Evolutionary conservation across 2,113 vertebrate species (phyloP).

Genomic region (Corythornis cristatus): DNA sequence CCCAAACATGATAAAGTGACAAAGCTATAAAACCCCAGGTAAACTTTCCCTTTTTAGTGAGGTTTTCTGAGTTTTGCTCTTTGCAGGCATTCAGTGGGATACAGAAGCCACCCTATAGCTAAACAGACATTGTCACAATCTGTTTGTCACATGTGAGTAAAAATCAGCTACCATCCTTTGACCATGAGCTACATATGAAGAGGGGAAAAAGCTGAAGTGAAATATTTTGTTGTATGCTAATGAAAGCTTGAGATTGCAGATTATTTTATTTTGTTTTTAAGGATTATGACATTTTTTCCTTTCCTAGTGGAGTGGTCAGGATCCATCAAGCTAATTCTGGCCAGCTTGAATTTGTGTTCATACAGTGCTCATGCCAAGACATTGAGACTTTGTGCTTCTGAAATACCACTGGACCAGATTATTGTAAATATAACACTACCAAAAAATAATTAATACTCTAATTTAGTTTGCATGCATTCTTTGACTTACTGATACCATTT

Average conservation of each 20-base stretch:
- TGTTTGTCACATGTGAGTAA: background rate
- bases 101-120: background rate
- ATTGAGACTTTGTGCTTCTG: background rate
- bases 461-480: background rate
- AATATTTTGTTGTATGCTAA: background rate
- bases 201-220: background rate
- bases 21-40: background rate
- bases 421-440: background rate
- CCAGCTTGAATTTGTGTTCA: background rate
- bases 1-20: background rate
- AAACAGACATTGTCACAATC: background rate
- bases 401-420: background rate
- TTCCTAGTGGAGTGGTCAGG: background rate
- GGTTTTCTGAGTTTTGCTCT: background rate
- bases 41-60: background rate
- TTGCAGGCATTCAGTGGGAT: background rate
- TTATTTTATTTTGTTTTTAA: background rate
- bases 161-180: background rate
- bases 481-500: background rate
- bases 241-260: background rate
- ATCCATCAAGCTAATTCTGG: background rate
- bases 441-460: background rate
- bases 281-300: accelerated
- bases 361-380: background rate
- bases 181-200: background rate